A percentile compares a stretch with the other conserved stretches of the same genome.
Conservation (phyloP, 2,113 vertebrate species). For the Neolamprologus sp. region DNA sequence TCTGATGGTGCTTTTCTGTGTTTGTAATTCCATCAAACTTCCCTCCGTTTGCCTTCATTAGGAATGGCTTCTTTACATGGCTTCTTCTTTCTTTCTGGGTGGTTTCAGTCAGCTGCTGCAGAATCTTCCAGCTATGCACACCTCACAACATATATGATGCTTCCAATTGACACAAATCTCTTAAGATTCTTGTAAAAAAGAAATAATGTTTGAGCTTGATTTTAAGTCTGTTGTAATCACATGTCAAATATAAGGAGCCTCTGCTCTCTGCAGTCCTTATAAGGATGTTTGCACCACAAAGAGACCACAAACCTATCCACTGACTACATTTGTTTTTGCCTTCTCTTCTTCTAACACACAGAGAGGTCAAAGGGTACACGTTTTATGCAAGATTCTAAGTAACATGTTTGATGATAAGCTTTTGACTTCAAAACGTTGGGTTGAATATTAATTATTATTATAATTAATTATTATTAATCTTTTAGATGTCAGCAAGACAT, state of each 20-base stretch:
- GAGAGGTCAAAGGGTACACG: accelerated
- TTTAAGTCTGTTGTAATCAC: neutral
- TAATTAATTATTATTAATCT: neutral
- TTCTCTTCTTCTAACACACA: neutral
- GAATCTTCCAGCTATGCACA: neutral
- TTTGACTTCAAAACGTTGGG: too few relatives aligned
- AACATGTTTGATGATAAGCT: neutral
- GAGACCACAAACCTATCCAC: neutral
- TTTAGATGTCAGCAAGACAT: neutral
- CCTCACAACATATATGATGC: neutral
- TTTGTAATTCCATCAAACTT: neutral
- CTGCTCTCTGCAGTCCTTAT: neutral
- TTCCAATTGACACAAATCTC: neutral
- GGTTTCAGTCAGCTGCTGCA: neutral
- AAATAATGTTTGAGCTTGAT: neutral
- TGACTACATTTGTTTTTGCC: neutral
- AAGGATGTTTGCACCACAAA: neutral
- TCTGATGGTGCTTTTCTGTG: neutral
- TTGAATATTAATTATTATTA: too few relatives aligned
- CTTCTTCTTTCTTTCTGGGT: neutral
- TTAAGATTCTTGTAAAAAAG: neutral
- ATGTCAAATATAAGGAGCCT: neutral
- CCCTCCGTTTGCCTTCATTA: neutral
- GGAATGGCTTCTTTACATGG: neutral
- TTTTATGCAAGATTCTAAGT: neutral